phyloP scores from a whole-genome alignment of 1,140 invertebrate species.

The honey bee (Apis mellifera) region DNA sequence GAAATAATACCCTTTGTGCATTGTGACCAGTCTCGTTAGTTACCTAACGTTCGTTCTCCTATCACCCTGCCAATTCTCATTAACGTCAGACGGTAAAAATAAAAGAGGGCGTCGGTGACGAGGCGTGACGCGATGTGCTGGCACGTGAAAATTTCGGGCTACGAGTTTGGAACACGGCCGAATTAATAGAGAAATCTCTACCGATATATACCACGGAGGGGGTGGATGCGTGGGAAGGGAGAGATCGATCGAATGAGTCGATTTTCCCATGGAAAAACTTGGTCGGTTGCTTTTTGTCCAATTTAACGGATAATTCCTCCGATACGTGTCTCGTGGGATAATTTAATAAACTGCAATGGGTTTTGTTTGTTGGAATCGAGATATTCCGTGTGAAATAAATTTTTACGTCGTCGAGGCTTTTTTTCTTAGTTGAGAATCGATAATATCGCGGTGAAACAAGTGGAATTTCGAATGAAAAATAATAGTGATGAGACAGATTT shows the following conservation, averaged over 20 bases:
- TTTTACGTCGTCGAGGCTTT: too few relatives aligned
- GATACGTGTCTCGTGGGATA: background rate
- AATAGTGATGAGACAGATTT: too few relatives aligned
- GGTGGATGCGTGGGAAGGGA: too few relatives aligned
- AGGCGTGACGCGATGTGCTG: conserved; percentile 37
- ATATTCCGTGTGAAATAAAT: too few relatives aligned
- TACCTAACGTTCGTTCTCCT: conserved; percentile 45
- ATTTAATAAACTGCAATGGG: background rate
- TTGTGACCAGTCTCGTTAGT: conserved; percentile 60
- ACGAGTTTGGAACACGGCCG: conserved; percentile 18
- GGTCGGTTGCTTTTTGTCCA: background rate
- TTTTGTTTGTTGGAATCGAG: too few relatives aligned
- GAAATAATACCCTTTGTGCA: conserved; percentile 66
- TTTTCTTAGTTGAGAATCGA: too few relatives aligned
- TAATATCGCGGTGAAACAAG: too few relatives aligned
- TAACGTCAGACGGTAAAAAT: conserved; percentile 53
- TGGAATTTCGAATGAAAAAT: too few relatives aligned
- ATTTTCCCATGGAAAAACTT: background rate
- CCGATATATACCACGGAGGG: background rate
- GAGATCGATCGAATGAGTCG: conserved; percentile 9
- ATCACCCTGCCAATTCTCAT: conserved; percentile 63
- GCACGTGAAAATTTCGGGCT: conserved; percentile 33
- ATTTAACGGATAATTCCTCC: background rate
- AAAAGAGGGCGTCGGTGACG: conserved; percentile 45
- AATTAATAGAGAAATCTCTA: conserved; percentile 20